A percentile compares a stretch with the other conserved stretches of the same genome.
Conservation (phyloP, 2,888 invertebrate genomes). For the Strigamia maritima region DNA sequence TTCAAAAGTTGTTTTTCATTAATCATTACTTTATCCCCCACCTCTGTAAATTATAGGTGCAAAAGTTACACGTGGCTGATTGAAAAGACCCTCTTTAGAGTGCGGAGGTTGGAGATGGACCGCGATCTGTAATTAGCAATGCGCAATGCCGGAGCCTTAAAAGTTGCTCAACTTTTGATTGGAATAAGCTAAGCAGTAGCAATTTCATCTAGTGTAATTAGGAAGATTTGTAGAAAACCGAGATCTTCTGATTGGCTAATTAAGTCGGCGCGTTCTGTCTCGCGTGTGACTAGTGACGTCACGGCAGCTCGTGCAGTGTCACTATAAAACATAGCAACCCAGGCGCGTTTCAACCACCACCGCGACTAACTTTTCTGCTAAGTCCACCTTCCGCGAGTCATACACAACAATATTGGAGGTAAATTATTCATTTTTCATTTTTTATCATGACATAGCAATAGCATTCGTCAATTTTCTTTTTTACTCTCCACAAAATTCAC, state of each 20-base stretch:
- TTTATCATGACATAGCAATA: no score
- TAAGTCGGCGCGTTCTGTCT: neutral
- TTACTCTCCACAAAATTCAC: neutral
- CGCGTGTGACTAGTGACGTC: neutral
- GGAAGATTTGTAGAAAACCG: neutral
- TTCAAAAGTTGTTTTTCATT: neutral
- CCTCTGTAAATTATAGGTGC: neutral
- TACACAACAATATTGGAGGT: neutral
- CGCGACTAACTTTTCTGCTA: neutral
- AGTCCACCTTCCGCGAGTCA: neutral
- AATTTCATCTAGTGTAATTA: neutral
- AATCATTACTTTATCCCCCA: neutral
- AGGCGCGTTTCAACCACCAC: neutral
- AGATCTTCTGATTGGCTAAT: neutral
- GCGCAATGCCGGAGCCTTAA: neutral
- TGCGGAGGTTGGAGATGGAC: neutral
- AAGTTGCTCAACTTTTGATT: neutral
- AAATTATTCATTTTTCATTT: neutral
- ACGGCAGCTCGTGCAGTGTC: neutral
- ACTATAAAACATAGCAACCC: neutral
- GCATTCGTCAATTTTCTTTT: no score
- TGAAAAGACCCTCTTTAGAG: neutral
- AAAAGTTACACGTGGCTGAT: neutral
- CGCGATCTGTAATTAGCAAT: neutral
- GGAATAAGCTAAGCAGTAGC: neutral